A percentile compares a stretch with the other conserved stretches of the same genome.
Evolutionary conservation across 1,140 invertebrate genomes (phyloP).

Genomic region (Drosophila asahinai): DNA sequence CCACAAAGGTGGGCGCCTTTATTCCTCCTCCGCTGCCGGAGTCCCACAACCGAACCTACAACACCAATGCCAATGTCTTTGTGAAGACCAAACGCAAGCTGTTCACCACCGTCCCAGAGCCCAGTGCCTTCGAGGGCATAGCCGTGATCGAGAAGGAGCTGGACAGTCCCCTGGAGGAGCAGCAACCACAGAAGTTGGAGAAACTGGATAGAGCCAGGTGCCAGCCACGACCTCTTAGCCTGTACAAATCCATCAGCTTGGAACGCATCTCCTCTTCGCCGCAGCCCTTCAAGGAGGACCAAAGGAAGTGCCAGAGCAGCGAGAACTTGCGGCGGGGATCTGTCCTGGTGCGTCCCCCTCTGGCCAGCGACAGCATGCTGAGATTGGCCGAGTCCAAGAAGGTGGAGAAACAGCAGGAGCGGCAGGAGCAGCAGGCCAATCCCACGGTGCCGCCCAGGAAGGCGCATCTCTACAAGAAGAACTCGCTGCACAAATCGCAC

Average conservation of each 20-base stretch:
- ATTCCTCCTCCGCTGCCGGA: slow-evolving; percentile 71
- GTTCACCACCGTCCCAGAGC: slow-evolving; percentile 88
- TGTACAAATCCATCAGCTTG: slow-evolving; percentile 68
- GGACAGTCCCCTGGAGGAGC: slow-evolving; percentile 60
- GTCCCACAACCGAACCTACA: slow-evolving; percentile 80
- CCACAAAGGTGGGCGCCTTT: slow-evolving; percentile 43
- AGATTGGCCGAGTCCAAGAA: slow-evolving; percentile 45
- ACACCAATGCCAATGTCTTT: slow-evolving; percentile 87
- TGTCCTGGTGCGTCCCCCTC: slow-evolving; percentile 47
- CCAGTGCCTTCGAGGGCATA: slow-evolving; percentile 66
- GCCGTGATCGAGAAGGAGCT: slow-evolving; percentile 67
- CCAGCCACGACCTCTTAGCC: slow-evolving; percentile 34
- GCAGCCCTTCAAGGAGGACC: slow-evolving; percentile 25
- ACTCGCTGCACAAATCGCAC: slow-evolving; percentile 69
- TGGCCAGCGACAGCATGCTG: slow-evolving; percentile 75
- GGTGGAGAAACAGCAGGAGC: slow-evolving; percentile 18
- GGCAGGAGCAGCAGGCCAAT: slow-evolving; percentile 5
- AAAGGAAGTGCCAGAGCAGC: slow-evolving; percentile 57
- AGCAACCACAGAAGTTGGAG: slow-evolving; percentile 22
- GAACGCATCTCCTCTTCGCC: slow-evolving; percentile 35
- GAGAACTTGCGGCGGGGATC: slow-evolving; percentile 34
- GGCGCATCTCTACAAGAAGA: slow-evolving; percentile 72
- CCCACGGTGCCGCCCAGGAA: slow-evolving; percentile 59
- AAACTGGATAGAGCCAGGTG: slow-evolving; percentile 1
- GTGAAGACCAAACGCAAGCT: slow-evolving; percentile 92